Percentiles rank a stretch among this genome's conserved stretches.
These are phyloP conservation scores for Euplagia quadripunctaria DNA, from an alignment of 2,888 invertebrate species.

Conservation along the genomic window DNA sequence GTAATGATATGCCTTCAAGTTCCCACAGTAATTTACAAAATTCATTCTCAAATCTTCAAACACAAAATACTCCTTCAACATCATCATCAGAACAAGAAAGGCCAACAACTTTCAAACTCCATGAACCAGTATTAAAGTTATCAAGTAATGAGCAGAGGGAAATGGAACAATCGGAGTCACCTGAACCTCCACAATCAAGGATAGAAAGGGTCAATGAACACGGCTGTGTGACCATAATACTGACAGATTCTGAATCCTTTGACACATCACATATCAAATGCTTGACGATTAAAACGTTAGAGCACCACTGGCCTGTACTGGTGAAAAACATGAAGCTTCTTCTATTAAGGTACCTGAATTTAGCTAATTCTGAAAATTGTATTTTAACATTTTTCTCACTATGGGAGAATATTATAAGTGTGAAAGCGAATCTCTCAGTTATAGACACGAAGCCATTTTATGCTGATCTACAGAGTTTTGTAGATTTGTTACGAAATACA, in stretches of 20 bases:
- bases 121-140: constrained; percentile 78
- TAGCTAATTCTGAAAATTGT: constrained; percentile 89
- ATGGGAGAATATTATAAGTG: constrained; percentile 96
- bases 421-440: constrained; percentile 95
- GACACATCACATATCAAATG: constrained; percentile 96
- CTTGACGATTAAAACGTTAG: constrained; percentile 94
- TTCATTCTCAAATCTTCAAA: constrained; percentile 84
- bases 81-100: constrained; percentile 70
- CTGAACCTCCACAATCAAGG: constrained; percentile 72
- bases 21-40: constrained; percentile 75
- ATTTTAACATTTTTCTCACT: constrained; percentile 93
- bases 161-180: constrained; percentile 69
- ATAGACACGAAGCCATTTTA: constrained; percentile 96
- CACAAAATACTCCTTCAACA: constrained; percentile 74
- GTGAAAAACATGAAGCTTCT: constrained; percentile 90
- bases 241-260: constrained; percentile 93
- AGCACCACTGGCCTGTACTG: constrained; percentile 94
- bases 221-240: constrained; percentile 88
- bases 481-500: constrained; percentile 90
- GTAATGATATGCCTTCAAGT: constrained; percentile 67
- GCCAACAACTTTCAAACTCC: constrained; percentile 71
- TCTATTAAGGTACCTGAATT: constrained; percentile 86
- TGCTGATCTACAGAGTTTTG: constrained; percentile 93
- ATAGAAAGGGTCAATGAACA: constrained; percentile 80
- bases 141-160: constrained; percentile 64